These are phyloP conservation scores for Xerus inauris DNA, from an alignment of 2,113 vertebrate genomes.

Conservation along the genomic window DNA sequence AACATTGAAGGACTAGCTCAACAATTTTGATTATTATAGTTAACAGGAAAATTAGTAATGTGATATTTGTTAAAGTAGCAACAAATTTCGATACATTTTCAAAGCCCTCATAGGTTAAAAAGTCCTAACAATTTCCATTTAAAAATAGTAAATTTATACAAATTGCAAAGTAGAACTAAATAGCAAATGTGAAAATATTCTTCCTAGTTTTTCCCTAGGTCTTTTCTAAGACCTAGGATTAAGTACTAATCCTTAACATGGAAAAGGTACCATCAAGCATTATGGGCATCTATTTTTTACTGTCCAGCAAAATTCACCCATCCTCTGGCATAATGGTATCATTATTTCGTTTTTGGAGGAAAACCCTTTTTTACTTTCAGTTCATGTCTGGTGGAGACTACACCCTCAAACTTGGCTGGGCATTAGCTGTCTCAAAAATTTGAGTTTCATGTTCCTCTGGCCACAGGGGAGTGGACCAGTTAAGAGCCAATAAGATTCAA, in stretches of 20 bases:
- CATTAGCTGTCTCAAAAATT: background rate
- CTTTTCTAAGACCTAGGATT: slow-evolving; percentile 45
- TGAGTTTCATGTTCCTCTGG: background rate
- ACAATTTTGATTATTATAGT: slow-evolving; percentile 26
- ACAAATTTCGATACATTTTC: slow-evolving; percentile 17
- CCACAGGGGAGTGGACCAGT: background rate
- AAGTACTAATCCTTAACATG: background rate
- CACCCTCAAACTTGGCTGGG: background rate
- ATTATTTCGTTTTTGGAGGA: slow-evolving; percentile 10
- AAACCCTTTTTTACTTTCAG: background rate
- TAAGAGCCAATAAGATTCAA: background rate
- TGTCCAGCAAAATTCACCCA: background rate
- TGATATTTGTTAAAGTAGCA: slow-evolving; percentile 1
- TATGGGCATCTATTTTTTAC: background rate
- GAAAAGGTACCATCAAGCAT: slow-evolving; percentile 15
- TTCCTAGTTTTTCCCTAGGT: background rate
- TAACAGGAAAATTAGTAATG: slow-evolving; percentile 38
- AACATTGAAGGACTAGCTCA: slow-evolving; percentile 10
- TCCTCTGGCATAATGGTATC: background rate
- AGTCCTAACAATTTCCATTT: slow-evolving; percentile 43
- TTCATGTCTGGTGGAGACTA: slow-evolving; percentile 8
- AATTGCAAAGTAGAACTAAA: slow-evolving; percentile 31
- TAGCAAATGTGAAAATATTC: background rate
- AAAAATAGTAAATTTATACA: slow-evolving; percentile 45
- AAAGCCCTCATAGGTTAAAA: slow-evolving; percentile 18